Evolutionary conservation across 2,888 invertebrate species (phyloP).

Genomic region (Julus scanicus): DNA sequence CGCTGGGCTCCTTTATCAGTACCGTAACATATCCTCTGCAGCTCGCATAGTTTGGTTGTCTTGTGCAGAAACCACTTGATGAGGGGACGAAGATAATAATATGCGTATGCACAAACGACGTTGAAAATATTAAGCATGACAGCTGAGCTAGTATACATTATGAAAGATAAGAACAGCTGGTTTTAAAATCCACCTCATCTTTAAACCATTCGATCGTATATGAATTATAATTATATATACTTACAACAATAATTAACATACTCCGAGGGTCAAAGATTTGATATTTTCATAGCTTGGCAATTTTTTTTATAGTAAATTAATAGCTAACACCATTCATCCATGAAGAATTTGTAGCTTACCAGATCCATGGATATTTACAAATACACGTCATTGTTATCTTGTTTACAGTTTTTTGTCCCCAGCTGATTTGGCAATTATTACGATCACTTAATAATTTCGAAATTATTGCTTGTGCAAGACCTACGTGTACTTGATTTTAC

Average conservation of each 20-base stretch:
- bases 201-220: not conserved
- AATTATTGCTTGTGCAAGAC: not conserved
- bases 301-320: no score
- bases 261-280: not conserved
- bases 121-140: constrained; percentile 56
- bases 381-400: not conserved
- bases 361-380: not conserved
- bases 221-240: not conserved
- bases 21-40: constrained; percentile 92
- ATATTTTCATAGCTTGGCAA: not conserved
- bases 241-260: constrained; percentile 1
- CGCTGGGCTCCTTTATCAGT: constrained; percentile 78
- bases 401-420: not conserved
- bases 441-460: not conserved
- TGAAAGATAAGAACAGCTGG: not conserved
- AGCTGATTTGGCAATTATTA: not conserved
- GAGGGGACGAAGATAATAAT: constrained; percentile 82
- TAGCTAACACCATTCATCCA: not conserved
- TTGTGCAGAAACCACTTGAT: constrained; percentile 89
- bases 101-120: constrained; percentile 64
- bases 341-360: not conserved
- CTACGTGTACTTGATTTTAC: not conserved
- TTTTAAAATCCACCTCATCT: no score
- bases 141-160: constrained; percentile 29
- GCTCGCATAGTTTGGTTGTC: constrained; percentile 88